phyloP scores from a whole-genome alignment of 2,797 vertebrate species.

The Manis javanica region DNA sequence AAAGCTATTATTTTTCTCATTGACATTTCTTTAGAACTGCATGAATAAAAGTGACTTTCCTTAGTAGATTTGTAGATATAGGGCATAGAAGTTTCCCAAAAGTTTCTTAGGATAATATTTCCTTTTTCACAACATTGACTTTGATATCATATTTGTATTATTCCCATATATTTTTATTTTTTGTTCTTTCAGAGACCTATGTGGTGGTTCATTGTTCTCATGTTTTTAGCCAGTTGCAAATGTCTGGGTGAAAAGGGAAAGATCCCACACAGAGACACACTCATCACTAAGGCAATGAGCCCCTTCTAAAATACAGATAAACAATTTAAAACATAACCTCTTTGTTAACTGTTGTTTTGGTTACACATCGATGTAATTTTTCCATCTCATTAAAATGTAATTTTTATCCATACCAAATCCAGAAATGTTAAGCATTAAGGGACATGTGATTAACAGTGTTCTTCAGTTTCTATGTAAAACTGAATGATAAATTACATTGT shows the following conservation, averaged over 20 bases:
- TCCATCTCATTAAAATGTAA: neutral
- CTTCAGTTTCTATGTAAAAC: neutral
- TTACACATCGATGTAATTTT: neutral
- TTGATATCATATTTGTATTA: neutral
- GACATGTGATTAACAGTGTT: neutral
- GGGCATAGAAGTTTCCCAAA: neutral
- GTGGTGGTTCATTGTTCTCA: neutral
- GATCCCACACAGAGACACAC: neutral
- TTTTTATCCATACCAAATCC: neutral
- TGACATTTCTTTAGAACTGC: constrained; percentile 13
- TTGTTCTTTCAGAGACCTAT: neutral
- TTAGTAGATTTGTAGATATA: neutral
- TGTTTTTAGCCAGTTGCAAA: neutral
- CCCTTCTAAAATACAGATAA: neutral
- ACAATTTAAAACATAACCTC: neutral
- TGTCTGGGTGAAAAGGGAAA: neutral
- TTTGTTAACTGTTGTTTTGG: neutral
- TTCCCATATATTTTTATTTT: neutral
- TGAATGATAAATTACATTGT: neutral
- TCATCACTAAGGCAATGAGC: neutral
- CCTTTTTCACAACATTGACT: neutral
- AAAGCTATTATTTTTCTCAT: constrained; percentile 7
- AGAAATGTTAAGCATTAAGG: neutral
- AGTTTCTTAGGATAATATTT: neutral
- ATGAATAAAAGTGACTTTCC: neutral